Evolutionary conservation across 2,888 invertebrate genomes (phyloP).

Genomic region (Napeogenes sylphis): DNA sequence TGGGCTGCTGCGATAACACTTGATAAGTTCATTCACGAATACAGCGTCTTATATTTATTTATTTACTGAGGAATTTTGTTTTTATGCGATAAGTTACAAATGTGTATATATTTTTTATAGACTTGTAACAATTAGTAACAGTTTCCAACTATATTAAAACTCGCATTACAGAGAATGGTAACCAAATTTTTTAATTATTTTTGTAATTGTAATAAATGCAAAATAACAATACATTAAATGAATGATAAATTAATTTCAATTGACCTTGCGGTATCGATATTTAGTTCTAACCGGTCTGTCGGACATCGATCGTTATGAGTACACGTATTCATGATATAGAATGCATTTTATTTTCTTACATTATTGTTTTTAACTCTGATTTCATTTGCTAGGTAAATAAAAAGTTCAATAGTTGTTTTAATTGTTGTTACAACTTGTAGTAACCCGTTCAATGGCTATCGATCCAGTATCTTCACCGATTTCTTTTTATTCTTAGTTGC

Average conservation of each 20-base stretch:
- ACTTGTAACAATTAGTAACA: no score
- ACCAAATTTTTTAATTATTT: no score
- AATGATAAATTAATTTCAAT: background rate
- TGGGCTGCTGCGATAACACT: constrained; percentile 22
- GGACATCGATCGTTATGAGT: background rate
- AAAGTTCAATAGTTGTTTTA: no score
- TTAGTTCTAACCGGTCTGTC: background rate
- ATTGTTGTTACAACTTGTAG: background rate
- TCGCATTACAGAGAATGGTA: no score
- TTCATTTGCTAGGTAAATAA: no score
- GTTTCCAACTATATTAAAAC: no score
- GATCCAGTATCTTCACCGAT: constrained; percentile 10
- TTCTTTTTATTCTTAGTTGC: constrained; percentile 2
- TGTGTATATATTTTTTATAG: no score
- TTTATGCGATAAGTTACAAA: no score
- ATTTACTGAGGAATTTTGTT: background rate
- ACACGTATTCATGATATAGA: background rate
- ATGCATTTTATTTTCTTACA: no score
- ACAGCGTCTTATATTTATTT: background rate
- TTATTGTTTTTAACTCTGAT: no score
- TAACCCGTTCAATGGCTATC: constrained; percentile 25
- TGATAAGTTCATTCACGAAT: constrained; percentile 6
- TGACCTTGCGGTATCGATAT: background rate
- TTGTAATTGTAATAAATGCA: background rate
- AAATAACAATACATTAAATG: background rate